Conservation (phyloP, 2,888 invertebrate species). For the Platycheirus albimanus region DNA sequence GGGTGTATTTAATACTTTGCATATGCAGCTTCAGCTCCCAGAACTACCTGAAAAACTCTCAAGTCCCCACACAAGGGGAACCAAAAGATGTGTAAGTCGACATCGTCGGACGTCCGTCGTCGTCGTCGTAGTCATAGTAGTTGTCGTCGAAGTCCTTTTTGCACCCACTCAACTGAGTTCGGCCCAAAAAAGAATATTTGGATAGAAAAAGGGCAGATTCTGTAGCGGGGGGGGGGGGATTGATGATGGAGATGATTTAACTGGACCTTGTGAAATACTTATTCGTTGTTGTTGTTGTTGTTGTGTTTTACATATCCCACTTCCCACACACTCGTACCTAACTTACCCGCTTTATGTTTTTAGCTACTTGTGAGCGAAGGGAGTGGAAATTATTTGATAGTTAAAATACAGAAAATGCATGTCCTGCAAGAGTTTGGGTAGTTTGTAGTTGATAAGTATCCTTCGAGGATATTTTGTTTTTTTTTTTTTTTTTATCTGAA, state of each 20-base stretch:
- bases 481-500: conserved; percentile 7
- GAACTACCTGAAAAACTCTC: conserved; percentile 68
- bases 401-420: conserved; percentile 69
- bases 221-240: too few relatives aligned
- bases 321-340: neutral
- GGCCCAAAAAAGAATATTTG: conserved; percentile 57
- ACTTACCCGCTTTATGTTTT: conserved; percentile 39
- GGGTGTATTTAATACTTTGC: conserved; percentile 72
- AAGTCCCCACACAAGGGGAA: conserved; percentile 64
- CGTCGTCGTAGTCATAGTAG: conserved; percentile 2
- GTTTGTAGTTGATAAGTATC: conserved; percentile 70
- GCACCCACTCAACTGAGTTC: conserved; percentile 44
- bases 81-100: conserved; percentile 67
- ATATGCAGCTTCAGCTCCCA: conserved; percentile 57
- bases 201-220: neutral
- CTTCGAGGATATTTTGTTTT: conserved; percentile 59
- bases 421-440: conserved; percentile 41
- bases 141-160: conserved; percentile 43
- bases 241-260: conserved; percentile 44
- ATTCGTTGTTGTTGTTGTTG: conserved; percentile 49
- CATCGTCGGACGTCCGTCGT: conserved; percentile 23
- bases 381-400: conserved; percentile 67
- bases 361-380: conserved; percentile 24
- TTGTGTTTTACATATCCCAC: conserved; percentile 39
- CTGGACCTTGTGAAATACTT: conserved; percentile 68